Evolutionary conservation across 2,113 vertebrate genomes (phyloP), one percentile per base, ranked within the genome.

Genomic region (Orcinus orca): DNA sequence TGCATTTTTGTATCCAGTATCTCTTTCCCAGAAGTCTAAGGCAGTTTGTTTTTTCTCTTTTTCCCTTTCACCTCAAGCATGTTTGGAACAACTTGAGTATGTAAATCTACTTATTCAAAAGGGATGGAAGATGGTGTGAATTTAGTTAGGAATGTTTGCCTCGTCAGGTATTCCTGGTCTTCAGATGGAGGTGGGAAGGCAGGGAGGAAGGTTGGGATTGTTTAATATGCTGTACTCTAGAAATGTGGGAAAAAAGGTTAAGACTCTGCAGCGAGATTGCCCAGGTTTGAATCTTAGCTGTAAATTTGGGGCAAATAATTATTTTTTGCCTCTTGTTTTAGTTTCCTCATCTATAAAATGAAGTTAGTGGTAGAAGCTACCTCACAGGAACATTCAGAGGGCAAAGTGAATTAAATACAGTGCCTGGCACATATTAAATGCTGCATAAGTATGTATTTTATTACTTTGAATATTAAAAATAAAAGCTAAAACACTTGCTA

Each of bases 141-240:
- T 95, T 95, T 92, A 88, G 50, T 89, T 67, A 92, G 87, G 53
- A 81, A 85, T 71, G 71, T 88, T 95, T 90, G n/a, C 53, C 53
- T 70, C 6, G 15, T 97, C 60, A 82, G 60, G 50, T 82, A 63
- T 68, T 96, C 33, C n/a, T 91, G 13, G 76, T 91, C 21, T 80
- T 95, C 53, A 62, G 20, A 38, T n/a, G 23, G 36, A 74, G 81
- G 5, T 60, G 12, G 71, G 71, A 62, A 88, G 85, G n/a, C 38
- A 47, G 50, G 25, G 85, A 73, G 17, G 26, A 68, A 79, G 17
- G 11, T 47, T 58, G 55, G 74, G 33, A 53, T 70, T 79, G 18
- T 79, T 95, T 84, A 79, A 21, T 41, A 29, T 63, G 36, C 21
- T 3, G 3, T 62, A n/a, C 6, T 80, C 8, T 74, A 55, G 74